A percentile compares a stretch with the other conserved stretches of the same genome.
These are phyloP conservation scores for Chaetodon auriga DNA, from an alignment of 2,113 vertebrate genomes.

Conservation along the genomic window DNA sequence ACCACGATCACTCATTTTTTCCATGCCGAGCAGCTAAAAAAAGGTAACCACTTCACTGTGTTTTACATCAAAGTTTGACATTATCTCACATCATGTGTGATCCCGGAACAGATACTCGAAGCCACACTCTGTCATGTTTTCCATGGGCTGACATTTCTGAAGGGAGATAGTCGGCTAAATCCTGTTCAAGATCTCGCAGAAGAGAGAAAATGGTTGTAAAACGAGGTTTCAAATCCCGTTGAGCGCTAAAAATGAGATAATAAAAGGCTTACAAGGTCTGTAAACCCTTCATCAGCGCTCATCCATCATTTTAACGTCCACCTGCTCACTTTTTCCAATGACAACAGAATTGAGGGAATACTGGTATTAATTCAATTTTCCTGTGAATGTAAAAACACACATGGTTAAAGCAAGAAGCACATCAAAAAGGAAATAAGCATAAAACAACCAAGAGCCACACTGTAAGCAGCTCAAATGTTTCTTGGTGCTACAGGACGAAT, in stretches of 20 bases:
- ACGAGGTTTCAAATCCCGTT: conserved; percentile 14
- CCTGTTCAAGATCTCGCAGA: conserved; percentile 35
- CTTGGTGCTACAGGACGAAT: too few species aligned
- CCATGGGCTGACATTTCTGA: conserved; percentile 73
- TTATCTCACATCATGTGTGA: conserved; percentile 64
- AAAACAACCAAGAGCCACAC: neutral
- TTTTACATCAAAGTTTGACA: conserved; percentile 68
- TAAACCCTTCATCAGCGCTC: neutral
- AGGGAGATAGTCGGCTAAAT: conserved; percentile 22
- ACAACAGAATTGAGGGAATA: conserved; percentile 25
- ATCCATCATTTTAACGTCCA: neutral
- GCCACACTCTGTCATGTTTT: conserved; percentile 68
- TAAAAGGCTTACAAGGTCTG: conserved; percentile 13
- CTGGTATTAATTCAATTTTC: conserved; percentile 8
- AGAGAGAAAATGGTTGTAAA: conserved; percentile 14
- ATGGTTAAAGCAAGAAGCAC: neutral
- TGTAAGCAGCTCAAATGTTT: too few species aligned
- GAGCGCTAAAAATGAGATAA: conserved; percentile 17
- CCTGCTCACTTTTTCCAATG: conserved; percentile 29
- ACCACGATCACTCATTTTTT: conserved; percentile 76
- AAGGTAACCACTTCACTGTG: conserved; percentile 53
- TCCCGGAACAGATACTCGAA: conserved; percentile 48
- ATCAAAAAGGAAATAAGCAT: neutral
- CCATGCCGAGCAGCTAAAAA: conserved; percentile 59
- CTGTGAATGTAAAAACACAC: conserved; percentile 12